phyloP scores from a whole-genome alignment of 2,113 vertebrate species.

The Dryoscopus gambensis region DNA sequence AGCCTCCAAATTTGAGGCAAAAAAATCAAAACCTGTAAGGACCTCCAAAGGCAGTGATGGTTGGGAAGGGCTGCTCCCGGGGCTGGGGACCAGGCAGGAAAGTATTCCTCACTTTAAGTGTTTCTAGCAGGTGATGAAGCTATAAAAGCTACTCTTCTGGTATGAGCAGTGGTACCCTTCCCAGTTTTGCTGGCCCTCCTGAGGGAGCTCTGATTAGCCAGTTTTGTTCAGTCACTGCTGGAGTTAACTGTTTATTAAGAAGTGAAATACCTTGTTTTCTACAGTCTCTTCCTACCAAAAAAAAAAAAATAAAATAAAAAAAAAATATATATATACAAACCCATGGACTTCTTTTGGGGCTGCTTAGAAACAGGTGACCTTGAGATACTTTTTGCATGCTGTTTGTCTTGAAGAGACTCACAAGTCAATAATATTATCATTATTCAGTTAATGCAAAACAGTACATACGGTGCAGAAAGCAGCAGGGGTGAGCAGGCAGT shows the following conservation, averaged over 20 bases:
- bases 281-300: not conserved
- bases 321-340: no score
- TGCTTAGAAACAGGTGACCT: not conserved
- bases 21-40: not conserved
- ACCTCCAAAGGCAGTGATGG: not conserved
- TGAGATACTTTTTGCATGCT: not conserved
- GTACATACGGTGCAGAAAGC: not conserved
- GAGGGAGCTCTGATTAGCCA: slow-evolving; percentile 3
- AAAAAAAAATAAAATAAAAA: no score
- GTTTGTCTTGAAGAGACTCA: not conserved
- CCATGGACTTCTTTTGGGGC: not conserved
- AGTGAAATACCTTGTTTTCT: not conserved
- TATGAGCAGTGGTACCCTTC: not conserved
- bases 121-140: not conserved
- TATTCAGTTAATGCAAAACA: not conserved
- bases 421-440: not conserved
- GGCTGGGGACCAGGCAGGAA: not conserved
- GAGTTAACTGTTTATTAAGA: slow-evolving; percentile 44
- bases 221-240: slow-evolving; percentile 21
- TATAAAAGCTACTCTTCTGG: not conserved
- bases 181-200: not conserved
- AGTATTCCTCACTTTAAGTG: not conserved
- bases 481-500: not conserved
- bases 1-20: not conserved
- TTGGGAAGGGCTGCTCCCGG: not conserved